phyloP scores from a whole-genome alignment of 2,888 invertebrate species.

The Drosophila birchii region DNA sequence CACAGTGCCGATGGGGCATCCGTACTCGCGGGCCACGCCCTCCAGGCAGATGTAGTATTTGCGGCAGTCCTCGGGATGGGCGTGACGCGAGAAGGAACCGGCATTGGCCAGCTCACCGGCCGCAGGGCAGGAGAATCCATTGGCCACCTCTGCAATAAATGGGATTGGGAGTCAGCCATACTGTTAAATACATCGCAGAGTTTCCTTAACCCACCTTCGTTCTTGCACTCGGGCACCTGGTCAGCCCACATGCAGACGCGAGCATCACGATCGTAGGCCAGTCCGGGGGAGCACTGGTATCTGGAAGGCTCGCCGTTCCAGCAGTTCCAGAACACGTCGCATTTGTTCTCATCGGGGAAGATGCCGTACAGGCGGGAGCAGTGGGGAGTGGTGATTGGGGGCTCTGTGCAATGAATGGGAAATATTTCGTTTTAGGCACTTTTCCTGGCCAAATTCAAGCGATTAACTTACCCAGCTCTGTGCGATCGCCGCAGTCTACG shows the following conservation, averaged over 20 bases:
- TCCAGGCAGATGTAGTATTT: slow-evolving; percentile 98
- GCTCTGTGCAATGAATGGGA: slow-evolving; percentile 86
- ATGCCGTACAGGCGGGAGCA: slow-evolving; percentile 95
- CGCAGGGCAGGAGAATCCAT: slow-evolving; percentile 94
- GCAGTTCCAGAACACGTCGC: slow-evolving; percentile 98
- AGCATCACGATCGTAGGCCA: slow-evolving; percentile 96
- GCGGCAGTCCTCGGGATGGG: slow-evolving; percentile 97
- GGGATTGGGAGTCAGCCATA: neutral
- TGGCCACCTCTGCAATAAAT: slow-evolving; percentile 91
- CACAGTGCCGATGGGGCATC: slow-evolving; percentile 97
- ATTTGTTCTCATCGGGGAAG: slow-evolving; percentile 94
- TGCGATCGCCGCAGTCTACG: slow-evolving; percentile 95
- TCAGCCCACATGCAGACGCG: slow-evolving; percentile 99
- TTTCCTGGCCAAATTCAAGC: too few relatives aligned
- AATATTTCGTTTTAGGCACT: neutral
- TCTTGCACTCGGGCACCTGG: slow-evolving; percentile 95
- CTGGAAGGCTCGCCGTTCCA: slow-evolving; percentile 97
- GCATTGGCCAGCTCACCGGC: slow-evolving; percentile 91
- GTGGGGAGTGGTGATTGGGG: slow-evolving; percentile 93
- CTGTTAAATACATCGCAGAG: neutral
- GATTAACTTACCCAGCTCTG: slow-evolving; percentile 90
- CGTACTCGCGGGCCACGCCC: slow-evolving; percentile 95
- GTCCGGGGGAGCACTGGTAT: slow-evolving; percentile 97
- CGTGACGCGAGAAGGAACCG: slow-evolving; percentile 97
- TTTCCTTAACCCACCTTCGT: slow-evolving; percentile 88